phyloP scores from a whole-genome alignment of 2,888 invertebrate genomes.

The Scaeva pyrastri region DNA sequence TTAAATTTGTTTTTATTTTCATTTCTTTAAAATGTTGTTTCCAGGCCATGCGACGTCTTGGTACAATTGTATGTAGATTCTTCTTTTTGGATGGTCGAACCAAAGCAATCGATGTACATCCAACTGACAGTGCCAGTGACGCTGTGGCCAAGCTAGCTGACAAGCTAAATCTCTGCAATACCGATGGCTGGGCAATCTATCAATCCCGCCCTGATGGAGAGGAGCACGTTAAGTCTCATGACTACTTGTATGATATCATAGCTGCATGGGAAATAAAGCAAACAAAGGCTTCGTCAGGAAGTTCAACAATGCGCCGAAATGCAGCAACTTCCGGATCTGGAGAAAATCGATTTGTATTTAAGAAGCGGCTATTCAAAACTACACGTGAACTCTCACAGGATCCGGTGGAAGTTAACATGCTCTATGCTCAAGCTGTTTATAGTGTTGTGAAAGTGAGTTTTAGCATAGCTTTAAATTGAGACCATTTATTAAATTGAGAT shows the following conservation, averaged over 20 bases:
- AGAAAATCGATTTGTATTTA: slow-evolving; percentile 96
- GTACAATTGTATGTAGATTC: slow-evolving; percentile 96
- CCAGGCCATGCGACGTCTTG: slow-evolving; percentile 94
- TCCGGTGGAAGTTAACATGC: slow-evolving; percentile 96
- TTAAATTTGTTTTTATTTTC: not conserved
- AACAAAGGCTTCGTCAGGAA: slow-evolving; percentile 85
- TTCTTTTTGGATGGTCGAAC: slow-evolving; percentile 97
- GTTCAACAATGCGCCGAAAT: slow-evolving; percentile 85
- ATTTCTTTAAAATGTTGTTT: slow-evolving; percentile 55
- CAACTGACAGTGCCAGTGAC: slow-evolving; percentile 96
- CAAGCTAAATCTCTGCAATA: slow-evolving; percentile 91
- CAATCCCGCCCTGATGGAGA: slow-evolving; percentile 94
- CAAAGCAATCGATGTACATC: slow-evolving; percentile 97
- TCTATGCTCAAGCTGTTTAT: slow-evolving; percentile 97
- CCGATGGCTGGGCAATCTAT: slow-evolving; percentile 98
- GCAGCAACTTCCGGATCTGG: slow-evolving; percentile 91
- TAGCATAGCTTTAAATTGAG: no score
- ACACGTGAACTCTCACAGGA: slow-evolving; percentile 96
- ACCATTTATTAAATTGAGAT: not conserved
- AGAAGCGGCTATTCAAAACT: slow-evolving; percentile 94
- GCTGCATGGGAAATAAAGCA: slow-evolving; percentile 95
- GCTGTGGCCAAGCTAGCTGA: slow-evolving; percentile 95
- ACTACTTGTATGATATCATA: slow-evolving; percentile 96
- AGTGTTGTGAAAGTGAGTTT: slow-evolving; percentile 93
- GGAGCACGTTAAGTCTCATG: slow-evolving; percentile 95